Percentiles rank a stretch among this genome's conserved stretches.
Evolutionary conservation across 1,140 invertebrate species (phyloP).

Genomic region (Proctacanthus coquilletti): DNA sequence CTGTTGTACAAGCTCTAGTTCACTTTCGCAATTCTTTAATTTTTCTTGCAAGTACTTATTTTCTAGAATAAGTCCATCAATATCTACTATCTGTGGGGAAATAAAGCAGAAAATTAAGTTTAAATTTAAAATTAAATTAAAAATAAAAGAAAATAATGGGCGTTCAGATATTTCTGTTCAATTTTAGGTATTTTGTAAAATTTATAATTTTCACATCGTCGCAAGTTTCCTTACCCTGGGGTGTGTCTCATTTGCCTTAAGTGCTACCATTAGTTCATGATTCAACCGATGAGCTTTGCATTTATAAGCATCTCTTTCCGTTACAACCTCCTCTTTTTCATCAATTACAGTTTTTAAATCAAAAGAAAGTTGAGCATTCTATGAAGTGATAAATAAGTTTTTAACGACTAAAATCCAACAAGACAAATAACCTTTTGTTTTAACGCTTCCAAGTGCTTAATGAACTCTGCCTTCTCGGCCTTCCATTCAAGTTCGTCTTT

Average conservation of each 20-base stretch:
- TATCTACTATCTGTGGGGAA: constrained; percentile 45
- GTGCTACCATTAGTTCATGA: constrained; percentile 58
- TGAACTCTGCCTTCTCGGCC: constrained; percentile 47
- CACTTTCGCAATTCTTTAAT: constrained; percentile 60
- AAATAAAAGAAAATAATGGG: not conserved
- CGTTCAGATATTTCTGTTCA: too few relatives aligned
- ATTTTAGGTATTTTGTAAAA: constrained; percentile 17
- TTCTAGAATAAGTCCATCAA: constrained; percentile 66
- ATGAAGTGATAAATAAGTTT: too few relatives aligned
- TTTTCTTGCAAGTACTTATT: constrained; percentile 73
- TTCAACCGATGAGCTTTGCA: constrained; percentile 72
- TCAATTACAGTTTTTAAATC: constrained; percentile 65
- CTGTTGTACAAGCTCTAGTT: constrained; percentile 57
- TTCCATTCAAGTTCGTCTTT: constrained; percentile 29
- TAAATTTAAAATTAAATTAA: not conserved
- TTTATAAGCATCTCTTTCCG: constrained; percentile 69
- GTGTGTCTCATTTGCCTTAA: constrained; percentile 36
- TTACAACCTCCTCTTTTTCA: constrained; percentile 72
- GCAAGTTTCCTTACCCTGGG: constrained; percentile 20
- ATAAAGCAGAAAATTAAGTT: not conserved
- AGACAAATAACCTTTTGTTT: constrained; percentile 41
- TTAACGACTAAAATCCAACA: not conserved
- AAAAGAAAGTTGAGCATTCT: constrained; percentile 29
- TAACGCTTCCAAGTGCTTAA: constrained; percentile 48
- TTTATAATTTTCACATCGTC: too few relatives aligned